Evolutionary conservation across 1,140 invertebrate species (phyloP).

Genomic region (Pseudomyrmex cubaensis): DNA sequence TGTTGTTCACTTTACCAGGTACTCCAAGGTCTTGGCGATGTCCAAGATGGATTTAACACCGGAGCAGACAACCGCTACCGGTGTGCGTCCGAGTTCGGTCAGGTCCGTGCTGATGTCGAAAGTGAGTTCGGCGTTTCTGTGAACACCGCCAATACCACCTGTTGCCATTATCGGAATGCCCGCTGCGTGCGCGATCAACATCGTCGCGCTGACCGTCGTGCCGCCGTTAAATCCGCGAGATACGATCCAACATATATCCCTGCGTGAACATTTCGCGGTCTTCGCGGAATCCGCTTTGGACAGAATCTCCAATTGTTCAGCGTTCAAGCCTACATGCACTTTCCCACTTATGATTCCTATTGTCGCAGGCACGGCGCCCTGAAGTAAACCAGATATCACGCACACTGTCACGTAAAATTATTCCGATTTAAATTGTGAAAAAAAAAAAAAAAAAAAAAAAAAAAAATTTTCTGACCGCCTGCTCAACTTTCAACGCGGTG

Average conservation of each 20-base stretch:
- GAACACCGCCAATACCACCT: conserved; percentile 96
- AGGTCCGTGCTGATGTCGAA: conserved; percentile 98
- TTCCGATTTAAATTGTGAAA: neutral
- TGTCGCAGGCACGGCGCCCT: conserved; percentile 97
- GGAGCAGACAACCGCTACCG: conserved; percentile 96
- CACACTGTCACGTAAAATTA: neutral
- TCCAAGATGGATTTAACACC: conserved; percentile 99
- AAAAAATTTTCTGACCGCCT: conserved; percentile 90
- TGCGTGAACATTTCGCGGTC: conserved; percentile 89
- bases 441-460: too few relatives aligned
- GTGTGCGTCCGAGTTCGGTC: conserved; percentile 94
- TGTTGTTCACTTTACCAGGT: conserved; percentile 88
- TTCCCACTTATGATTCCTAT: conserved; percentile 95
- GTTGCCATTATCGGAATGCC: conserved; percentile 98
- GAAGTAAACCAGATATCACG: conserved; percentile 65
- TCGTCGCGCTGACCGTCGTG: conserved; percentile 98
- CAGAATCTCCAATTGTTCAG: conserved; percentile 88
- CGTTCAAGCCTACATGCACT: conserved; percentile 92
- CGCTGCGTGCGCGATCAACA: conserved; percentile 92
- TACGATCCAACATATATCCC: conserved; percentile 93
- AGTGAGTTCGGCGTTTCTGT: conserved; percentile 92
- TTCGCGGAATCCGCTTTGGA: conserved; percentile 87
- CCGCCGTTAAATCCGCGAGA: conserved; percentile 93
- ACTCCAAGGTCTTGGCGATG: conserved; percentile 97
- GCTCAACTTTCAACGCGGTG: conserved; percentile 93